Percentiles rank a stretch among this genome's conserved stretches.
These are phyloP conservation scores for Drosophila eugracilis DNA, from an alignment of 1,140 invertebrate species.

Conservation along the genomic window DNA sequence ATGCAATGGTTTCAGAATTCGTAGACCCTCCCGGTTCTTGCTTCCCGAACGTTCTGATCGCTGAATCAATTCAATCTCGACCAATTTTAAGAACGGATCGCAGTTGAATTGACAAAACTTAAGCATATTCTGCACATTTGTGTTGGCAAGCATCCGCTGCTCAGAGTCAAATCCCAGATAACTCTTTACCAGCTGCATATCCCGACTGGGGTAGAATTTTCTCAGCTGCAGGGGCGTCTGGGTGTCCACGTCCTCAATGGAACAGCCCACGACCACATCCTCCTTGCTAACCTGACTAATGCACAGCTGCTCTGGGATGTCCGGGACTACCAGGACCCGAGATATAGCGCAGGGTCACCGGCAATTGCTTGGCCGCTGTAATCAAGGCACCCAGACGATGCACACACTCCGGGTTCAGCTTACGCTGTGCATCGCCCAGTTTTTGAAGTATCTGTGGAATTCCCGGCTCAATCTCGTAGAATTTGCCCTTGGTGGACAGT, in stretches of 20 bases:
- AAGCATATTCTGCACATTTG: conserved; percentile 87
- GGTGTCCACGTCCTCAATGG: conserved; percentile 77
- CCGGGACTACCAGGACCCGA: conserved; percentile 62
- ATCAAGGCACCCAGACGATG: conserved; percentile 75
- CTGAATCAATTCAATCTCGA: conserved; percentile 84
- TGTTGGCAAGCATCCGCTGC: conserved; percentile 87
- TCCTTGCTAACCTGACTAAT: conserved; percentile 76
- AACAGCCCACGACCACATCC: conserved; percentile 79
- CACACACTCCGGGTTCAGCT: conserved; percentile 84
- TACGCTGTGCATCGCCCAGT: conserved; percentile 59
- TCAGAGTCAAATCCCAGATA: conserved; percentile 87
- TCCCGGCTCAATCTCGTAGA: conserved; percentile 82
- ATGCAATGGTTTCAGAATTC: conserved; percentile 86
- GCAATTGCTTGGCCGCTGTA: conserved; percentile 66
- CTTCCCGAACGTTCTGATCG: conserved; percentile 85
- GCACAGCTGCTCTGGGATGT: conserved; percentile 78
- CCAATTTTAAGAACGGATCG: conserved; percentile 78
- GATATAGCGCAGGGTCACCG: conserved; percentile 77
- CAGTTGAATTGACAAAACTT: conserved; percentile 87
- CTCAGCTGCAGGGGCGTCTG: conserved; percentile 67
- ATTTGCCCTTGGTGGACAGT: conserved; percentile 81
- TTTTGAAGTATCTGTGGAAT: conserved; percentile 82
- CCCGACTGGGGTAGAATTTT: conserved; percentile 85
- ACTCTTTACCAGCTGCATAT: conserved; percentile 86
- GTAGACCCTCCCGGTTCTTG: conserved; percentile 85